Base-by-base conservation (phyloP, 1,140 invertebrate species). In the Halesus radiatus region DNA sequence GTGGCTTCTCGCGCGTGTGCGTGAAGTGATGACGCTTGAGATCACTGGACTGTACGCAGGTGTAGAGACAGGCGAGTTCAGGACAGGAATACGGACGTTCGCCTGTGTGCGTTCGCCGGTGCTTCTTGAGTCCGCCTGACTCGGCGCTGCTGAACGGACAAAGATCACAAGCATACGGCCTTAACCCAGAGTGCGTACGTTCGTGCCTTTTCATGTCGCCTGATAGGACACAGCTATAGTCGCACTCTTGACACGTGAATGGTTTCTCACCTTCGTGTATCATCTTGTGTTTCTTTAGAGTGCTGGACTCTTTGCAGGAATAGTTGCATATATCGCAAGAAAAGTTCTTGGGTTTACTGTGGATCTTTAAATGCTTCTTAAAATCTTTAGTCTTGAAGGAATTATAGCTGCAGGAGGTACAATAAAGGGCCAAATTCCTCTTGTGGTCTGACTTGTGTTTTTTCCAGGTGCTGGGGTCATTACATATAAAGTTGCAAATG, bases 261-360 rank as follows among this genome's bases (percentile, higher is more conserved):
- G 74, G 56, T 13, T 76, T 76, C 20, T 29, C 54, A 2, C 74
- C 74, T n/a, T 23, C 26, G n/a, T 76, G 74, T 18, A 32, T 60
- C 22, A 45, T 29, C 29, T 62, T 76, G 56, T 76, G 74, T n/a
- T 29, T 60, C 22, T 76, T 76, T 16, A 62, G 32, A 32, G 23
- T 62, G 20, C 74, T 62, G 22, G 58, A 60, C 54, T 32, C 26
- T 13, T 37, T 50, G 58, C 54, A 76, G 0, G 54, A 58, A 16
- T 62, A 64, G 16, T 3, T 54, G 58, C 74, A 76, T 0, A n/a
- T 32, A 18, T 76, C 74, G 58, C 74, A 76, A 32, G 54, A 37
- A 37, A 37, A 37, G 1, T 37, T 3, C 7, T 37, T 29, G 26
- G 26, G 26, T 5, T 29, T 29, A 29, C 26, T 29, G 26, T 29